phyloP scores from a whole-genome alignment of 1,140 invertebrate species.

The Penaeus chinensis region DNA sequence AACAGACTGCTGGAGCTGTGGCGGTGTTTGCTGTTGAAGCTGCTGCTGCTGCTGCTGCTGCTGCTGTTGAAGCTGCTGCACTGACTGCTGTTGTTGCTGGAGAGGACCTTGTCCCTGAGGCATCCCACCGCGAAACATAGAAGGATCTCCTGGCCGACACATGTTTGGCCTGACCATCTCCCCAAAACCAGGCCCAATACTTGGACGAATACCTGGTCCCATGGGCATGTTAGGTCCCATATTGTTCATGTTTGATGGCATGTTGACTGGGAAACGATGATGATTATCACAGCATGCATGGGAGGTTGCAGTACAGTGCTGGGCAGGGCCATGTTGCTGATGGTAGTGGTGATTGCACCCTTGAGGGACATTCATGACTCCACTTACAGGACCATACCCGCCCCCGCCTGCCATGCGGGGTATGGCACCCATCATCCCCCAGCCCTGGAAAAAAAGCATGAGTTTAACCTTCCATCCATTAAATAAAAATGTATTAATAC shows the following conservation, averaged over 20 bases:
- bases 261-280: slow-evolving; percentile 42
- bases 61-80: slow-evolving; percentile 5
- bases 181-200: slow-evolving; percentile 45
- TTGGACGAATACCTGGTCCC: slow-evolving; percentile 20
- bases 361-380: slow-evolving; percentile 15
- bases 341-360: slow-evolving; percentile 45
- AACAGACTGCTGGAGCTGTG: slow-evolving; percentile 21
- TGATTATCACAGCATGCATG: slow-evolving; percentile 47
- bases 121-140: slow-evolving; percentile 44
- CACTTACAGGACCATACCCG: slow-evolving; percentile 28
- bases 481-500: background rate
- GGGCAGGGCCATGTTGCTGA: slow-evolving; percentile 31
- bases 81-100: slow-evolving; percentile 17
- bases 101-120: slow-evolving; percentile 44
- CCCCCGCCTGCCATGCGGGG: slow-evolving; percentile 19
- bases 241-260: slow-evolving; percentile 49
- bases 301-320: slow-evolving; percentile 30
- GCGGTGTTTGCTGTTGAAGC: slow-evolving; percentile 19
- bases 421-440: slow-evolving; percentile 46
- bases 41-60: slow-evolving; percentile 27
- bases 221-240: slow-evolving; percentile 49
- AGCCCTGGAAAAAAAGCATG: slow-evolving; percentile 36
- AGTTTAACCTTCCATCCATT: background rate
- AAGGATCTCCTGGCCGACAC: slow-evolving; percentile 50
- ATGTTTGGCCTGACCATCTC: slow-evolving; percentile 49